Evolutionary conservation across 2,113 vertebrate species (phyloP).

Genomic region (Perca fluviatilis): DNA sequence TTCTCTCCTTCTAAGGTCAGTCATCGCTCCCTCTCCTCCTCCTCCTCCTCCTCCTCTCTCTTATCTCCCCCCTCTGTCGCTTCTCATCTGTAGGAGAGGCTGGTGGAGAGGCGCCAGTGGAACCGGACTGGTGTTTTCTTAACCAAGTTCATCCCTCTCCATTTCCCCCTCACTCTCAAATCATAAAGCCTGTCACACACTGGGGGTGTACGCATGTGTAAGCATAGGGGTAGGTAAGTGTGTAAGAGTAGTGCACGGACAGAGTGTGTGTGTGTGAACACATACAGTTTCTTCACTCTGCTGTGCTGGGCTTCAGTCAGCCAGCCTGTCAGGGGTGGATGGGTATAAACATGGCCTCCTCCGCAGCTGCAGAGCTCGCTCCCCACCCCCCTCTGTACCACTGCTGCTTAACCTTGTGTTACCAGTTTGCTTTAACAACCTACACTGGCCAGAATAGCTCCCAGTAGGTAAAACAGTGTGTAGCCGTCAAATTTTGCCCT

Average conservation of each 20-base stretch:
- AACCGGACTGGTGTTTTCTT: slow-evolving; percentile 77
- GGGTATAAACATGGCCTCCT: slow-evolving; percentile 65
- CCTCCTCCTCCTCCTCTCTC: slow-evolving; percentile 49
- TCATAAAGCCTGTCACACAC: slow-evolving; percentile 62
- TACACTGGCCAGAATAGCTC: slow-evolving; percentile 51
- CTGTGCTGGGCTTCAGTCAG: slow-evolving; percentile 51
- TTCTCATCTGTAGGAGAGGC: slow-evolving; percentile 62
- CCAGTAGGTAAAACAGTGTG: slow-evolving; percentile 63
- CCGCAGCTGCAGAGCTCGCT: slow-evolving; percentile 23
- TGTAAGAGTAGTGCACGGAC: slow-evolving; percentile 18
- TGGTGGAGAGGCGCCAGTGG: slow-evolving; percentile 74
- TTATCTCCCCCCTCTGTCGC: slow-evolving; percentile 48
- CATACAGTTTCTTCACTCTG: slow-evolving; percentile 43
- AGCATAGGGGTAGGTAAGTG: slow-evolving; percentile 41
- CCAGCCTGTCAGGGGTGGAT: slow-evolving; percentile 59
- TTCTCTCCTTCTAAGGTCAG: slow-evolving; percentile 77
- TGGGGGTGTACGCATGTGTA: slow-evolving; percentile 33
- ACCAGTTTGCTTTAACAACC: slow-evolving; percentile 71
- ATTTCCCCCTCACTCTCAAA: slow-evolving; percentile 67
- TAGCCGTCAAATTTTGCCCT: slow-evolving; percentile 57
- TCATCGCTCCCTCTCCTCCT: slow-evolving; percentile 24
- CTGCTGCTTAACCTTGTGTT: slow-evolving; percentile 71
- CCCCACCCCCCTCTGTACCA: slow-evolving; percentile 1
- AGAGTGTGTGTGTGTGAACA: not conserved
- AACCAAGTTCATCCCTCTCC: slow-evolving; percentile 82